Conservation (phyloP, 2,797 vertebrate species). For the Characodon lateralis region DNA sequence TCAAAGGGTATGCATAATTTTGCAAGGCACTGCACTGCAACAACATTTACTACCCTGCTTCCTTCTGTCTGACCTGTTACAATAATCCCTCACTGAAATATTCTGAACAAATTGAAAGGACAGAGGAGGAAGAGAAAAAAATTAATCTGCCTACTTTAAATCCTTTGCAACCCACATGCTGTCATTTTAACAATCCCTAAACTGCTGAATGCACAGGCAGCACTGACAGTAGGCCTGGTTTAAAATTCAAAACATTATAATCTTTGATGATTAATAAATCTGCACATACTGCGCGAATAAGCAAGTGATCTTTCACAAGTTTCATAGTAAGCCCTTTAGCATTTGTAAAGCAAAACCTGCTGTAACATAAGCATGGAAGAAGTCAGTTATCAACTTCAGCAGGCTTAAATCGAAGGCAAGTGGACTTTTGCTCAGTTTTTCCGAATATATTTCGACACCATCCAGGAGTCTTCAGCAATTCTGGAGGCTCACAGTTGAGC, state of each 20-base stretch:
- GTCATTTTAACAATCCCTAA: slow-evolving; percentile 46
- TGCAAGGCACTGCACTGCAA: not conserved
- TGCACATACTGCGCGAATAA: slow-evolving; percentile 1
- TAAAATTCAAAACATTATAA: slow-evolving; percentile 41
- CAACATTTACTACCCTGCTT: not conserved
- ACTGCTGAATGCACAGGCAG: slow-evolving; percentile 21
- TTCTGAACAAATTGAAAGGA: slow-evolving; percentile 53
- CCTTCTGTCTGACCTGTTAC: not conserved
- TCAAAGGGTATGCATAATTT: not conserved
- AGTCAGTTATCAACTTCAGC: not conserved
- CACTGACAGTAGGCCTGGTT: slow-evolving; percentile 47
- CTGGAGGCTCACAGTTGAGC: no score
- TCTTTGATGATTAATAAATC: slow-evolving; percentile 17
- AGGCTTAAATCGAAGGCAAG: not conserved
- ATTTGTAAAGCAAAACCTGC: slow-evolving; percentile 10
- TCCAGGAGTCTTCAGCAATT: no score
- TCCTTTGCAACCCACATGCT: slow-evolving; percentile 45
- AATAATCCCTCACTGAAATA: slow-evolving; percentile 12
- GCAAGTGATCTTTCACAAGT: slow-evolving; percentile 25
- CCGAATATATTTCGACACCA: no score
- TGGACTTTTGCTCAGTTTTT: no score
- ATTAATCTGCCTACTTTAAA: slow-evolving; percentile 49
- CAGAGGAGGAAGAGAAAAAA: slow-evolving; percentile 23
- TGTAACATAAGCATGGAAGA: not conserved
- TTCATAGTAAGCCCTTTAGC: slow-evolving; percentile 22